These are phyloP conservation scores for Champsocephalus gunnari DNA, from an alignment of 2,797 vertebrate species.

Conservation along the genomic window DNA sequence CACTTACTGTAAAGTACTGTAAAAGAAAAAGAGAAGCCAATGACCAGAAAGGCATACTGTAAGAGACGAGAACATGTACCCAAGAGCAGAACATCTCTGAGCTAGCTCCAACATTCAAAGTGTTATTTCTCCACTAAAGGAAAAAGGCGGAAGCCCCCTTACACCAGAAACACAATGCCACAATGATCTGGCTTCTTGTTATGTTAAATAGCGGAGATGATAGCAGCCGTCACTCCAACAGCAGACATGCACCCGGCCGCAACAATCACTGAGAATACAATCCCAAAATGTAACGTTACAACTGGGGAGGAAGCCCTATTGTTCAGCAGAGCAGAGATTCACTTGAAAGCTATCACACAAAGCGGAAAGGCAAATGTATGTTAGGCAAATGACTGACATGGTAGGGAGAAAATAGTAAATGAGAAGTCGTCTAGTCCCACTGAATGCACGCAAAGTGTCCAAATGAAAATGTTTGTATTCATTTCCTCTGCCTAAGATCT, in stretches of 20 bases:
- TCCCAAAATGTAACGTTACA: slow-evolving; percentile 43
- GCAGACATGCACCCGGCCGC: slow-evolving; percentile 25
- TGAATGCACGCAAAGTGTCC: slow-evolving; percentile 15
- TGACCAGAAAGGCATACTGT: slow-evolving; percentile 34
- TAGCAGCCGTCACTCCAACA: slow-evolving; percentile 24
- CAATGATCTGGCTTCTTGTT: slow-evolving; percentile 34
- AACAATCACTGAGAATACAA: slow-evolving; percentile 43
- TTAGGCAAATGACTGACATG: slow-evolving; percentile 19
- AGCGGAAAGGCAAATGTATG: slow-evolving; percentile 21
- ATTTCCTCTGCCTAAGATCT: not conserved
- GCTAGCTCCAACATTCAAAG: slow-evolving; percentile 11
- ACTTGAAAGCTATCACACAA: slow-evolving; percentile 20
- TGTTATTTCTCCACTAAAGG: slow-evolving; percentile 2
- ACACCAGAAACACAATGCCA: slow-evolving; percentile 11
- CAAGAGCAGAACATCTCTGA: slow-evolving; percentile 35
- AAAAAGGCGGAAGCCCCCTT: not conserved
- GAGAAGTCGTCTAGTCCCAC: not conserved
- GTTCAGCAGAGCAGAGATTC: slow-evolving; percentile 21
- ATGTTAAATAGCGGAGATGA: slow-evolving; percentile 32
- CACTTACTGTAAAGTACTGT: slow-evolving; percentile 35
- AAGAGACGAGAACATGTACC: slow-evolving; percentile 39
- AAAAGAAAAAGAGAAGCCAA: slow-evolving; percentile 26
- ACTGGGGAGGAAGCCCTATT: slow-evolving; percentile 11
- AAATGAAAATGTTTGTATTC: slow-evolving; percentile 7
- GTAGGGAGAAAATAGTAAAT: not conserved